Evolutionary conservation across 2,888 invertebrate genomes (phyloP).

Genomic region (Xestobium rufovillosum): DNA sequence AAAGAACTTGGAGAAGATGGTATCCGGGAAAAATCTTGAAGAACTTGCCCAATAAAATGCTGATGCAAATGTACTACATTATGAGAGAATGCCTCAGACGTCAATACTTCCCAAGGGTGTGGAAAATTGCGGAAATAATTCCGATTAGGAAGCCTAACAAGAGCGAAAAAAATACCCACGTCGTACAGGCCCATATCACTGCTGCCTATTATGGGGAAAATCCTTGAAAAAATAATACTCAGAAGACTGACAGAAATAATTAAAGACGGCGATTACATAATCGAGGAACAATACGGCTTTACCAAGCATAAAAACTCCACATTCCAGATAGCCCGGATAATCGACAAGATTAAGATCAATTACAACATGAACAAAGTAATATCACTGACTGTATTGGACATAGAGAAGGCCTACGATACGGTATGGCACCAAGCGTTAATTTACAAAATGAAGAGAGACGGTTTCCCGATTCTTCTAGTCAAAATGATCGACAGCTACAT

Average conservation of each 20-base stretch:
- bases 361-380: not conserved
- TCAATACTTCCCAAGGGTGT: slow-evolving; percentile 15
- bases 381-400: not conserved
- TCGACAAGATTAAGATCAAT: not conserved
- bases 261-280: not conserved
- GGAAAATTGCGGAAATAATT: slow-evolving; percentile 18
- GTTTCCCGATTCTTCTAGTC: not conserved
- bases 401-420: slow-evolving; percentile 2
- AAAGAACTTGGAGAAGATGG: slow-evolving; percentile 23
- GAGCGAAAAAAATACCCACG: too few relatives aligned
- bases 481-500: too few relatives aligned
- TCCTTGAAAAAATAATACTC: slow-evolving; percentile 22
- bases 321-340: slow-evolving; percentile 3
- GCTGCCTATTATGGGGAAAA: slow-evolving; percentile 9
- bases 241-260: slow-evolving; percentile 12
- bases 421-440: not conserved
- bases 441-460: not conserved
- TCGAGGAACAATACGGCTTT: slow-evolving; percentile 9
- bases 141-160: slow-evolving; percentile 1
- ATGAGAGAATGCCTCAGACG: slow-evolving; percentile 12
- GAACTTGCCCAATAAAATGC: not conserved
- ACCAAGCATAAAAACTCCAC: slow-evolving; percentile 4
- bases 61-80: slow-evolving; percentile 18
- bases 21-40: not conserved
- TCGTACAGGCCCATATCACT: slow-evolving; percentile 5